These are phyloP conservation scores for Sitta carolinensis DNA, from an alignment of 2,797 vertebrate genomes.

Conservation along the genomic window DNA sequence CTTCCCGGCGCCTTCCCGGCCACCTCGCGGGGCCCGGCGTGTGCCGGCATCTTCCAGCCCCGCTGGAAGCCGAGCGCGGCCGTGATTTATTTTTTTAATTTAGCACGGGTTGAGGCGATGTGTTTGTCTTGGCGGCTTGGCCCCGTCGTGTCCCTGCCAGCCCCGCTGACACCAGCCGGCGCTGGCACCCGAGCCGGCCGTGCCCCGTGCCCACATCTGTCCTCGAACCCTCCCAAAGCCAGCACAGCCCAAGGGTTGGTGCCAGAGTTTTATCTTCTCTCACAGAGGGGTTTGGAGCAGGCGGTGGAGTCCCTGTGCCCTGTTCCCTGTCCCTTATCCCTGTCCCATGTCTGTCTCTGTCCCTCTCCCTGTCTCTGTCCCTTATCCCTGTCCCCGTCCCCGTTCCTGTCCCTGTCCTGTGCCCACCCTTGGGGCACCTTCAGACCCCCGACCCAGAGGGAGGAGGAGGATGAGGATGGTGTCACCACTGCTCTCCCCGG, in stretches of 20 bases:
- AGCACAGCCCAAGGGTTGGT: neutral
- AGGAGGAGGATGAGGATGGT: neutral
- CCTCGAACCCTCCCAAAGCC: accelerated
- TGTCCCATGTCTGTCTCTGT: too few species aligned
- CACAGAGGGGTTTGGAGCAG: neutral
- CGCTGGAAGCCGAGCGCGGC: neutral
- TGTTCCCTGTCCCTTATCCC: too few species aligned
- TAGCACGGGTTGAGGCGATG: neutral
- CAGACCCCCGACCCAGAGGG: neutral
- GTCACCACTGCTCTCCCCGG: neutral
- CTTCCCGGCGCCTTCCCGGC: neutral
- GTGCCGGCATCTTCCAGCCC: neutral
- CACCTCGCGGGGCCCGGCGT: neutral
- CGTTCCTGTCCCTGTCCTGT: neutral
- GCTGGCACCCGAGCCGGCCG: neutral
- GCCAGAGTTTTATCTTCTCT: accelerated
- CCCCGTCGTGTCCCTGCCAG: neutral
- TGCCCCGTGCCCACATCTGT: accelerated
- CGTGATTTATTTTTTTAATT: slow-evolving; percentile 38
- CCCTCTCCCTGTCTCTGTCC: too few species aligned
- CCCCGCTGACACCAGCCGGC: neutral
- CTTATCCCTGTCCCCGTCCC: neutral
- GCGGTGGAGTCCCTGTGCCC: neutral
- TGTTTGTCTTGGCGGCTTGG: slow-evolving; percentile 25
- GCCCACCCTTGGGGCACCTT: neutral